These are phyloP conservation scores for Nyctibius grandis DNA, from an alignment of 2,797 vertebrate genomes.

Conservation along the genomic window DNA sequence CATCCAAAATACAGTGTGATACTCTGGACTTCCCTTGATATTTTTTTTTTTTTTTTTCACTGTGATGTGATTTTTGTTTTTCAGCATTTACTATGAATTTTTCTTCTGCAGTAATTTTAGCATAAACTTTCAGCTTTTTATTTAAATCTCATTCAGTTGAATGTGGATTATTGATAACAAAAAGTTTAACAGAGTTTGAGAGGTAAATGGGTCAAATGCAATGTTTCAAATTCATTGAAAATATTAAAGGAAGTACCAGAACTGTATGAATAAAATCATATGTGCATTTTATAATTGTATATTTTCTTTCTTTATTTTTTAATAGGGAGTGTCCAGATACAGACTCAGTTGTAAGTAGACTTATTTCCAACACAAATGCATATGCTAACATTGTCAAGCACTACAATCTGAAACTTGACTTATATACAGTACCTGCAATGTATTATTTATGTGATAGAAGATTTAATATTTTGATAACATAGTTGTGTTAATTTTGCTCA, in stretches of 20 bases:
- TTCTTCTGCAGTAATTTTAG: not conserved
- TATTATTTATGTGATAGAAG: not conserved
- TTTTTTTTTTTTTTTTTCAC: not conserved
- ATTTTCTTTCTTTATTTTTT: constrained; percentile 6
- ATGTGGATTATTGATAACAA: not conserved
- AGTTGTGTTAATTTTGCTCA: not conserved
- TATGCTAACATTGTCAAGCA: not conserved
- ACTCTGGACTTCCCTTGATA: not conserved
- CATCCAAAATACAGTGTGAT: not conserved
- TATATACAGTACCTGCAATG: not conserved
- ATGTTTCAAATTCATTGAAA: not conserved
- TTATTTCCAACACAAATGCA: not conserved
- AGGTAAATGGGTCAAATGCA: not conserved
- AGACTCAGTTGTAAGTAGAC: constrained; percentile 90
- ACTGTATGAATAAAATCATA: not conserved
- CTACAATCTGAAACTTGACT: not conserved
- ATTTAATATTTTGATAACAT: not conserved
- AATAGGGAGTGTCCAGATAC: constrained; percentile 91
- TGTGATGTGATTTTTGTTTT: not conserved
- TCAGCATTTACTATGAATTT: not conserved
- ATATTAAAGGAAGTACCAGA: not conserved
- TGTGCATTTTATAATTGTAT: not conserved
- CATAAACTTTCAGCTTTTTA: not conserved
- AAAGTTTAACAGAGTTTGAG: not conserved
- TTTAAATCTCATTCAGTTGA: not conserved